phyloP scores from a whole-genome alignment of 2,888 invertebrate species.

The Odontothrips loti region DNA sequence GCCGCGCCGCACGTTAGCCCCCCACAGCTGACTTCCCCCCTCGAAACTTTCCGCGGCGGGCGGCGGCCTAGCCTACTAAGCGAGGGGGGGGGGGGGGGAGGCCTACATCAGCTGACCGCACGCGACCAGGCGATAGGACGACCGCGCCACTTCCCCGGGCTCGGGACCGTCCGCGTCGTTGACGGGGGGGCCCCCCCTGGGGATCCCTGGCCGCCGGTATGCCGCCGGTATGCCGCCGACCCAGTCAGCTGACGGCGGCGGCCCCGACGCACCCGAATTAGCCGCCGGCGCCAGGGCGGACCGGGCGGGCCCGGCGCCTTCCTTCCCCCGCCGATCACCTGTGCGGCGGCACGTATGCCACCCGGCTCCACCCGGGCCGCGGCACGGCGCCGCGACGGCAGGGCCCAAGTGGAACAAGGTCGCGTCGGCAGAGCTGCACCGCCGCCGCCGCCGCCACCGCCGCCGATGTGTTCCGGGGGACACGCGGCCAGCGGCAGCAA shows the following conservation, averaged over 20 bases:
- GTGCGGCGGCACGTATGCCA: slow-evolving; percentile 31
- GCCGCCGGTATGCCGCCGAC: background rate
- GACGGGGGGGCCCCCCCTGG: too few species aligned
- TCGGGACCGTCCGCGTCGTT: background rate
- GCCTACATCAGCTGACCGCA: background rate
- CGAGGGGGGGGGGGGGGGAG: slow-evolving; percentile 20
- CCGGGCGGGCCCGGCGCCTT: background rate
- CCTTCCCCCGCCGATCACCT: background rate
- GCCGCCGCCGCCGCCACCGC: slow-evolving; percentile 30
- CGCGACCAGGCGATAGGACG: background rate
- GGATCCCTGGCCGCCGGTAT: too few species aligned
- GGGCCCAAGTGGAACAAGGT: slow-evolving; percentile 22
- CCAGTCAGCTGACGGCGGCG: background rate
- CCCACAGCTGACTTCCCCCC: too few species aligned
- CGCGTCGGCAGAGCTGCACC: background rate
- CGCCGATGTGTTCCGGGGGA: too few species aligned
- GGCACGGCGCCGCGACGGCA: slow-evolving; percentile 35
- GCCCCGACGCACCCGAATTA: background rate
- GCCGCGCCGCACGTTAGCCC: too few species aligned
- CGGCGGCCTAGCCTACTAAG: too few species aligned
- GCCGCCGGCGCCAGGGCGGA: background rate
- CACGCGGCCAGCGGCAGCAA: slow-evolving; percentile 37
- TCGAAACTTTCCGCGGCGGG: too few species aligned
- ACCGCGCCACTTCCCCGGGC: background rate
- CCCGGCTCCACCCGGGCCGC: slow-evolving; percentile 39